Evolutionary conservation across 2,113 vertebrate genomes (phyloP), one percentile per base, ranked within the genome.

Genomic region (Lophius piscatorius): DNA sequence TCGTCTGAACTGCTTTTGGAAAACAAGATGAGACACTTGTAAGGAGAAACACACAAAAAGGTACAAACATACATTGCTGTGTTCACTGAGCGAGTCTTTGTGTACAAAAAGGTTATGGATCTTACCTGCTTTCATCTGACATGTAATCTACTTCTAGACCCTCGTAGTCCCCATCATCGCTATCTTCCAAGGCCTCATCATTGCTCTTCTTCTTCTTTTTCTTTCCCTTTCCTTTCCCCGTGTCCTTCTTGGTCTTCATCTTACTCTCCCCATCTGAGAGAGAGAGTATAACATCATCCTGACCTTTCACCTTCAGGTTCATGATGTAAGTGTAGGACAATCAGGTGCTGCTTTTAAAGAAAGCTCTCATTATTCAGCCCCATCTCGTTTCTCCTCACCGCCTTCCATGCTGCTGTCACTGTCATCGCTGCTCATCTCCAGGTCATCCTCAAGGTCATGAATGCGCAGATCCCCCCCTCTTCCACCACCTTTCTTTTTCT

Each of bases 61-160:
- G 24, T 1, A 22, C 16, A 22, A 23, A 18, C 9, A 21, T 0
- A 7, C 16, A 1, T 13, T 14, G 3, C 2, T 20, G 1, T 5
- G 12, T 31, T 8, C 8, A 22, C n/a, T 34, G n/a, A 7, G 1
- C 0, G 10, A 21, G 1, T 48, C 11, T 33, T 9, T 34, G 13
- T 48, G 31, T 1, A n/a, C n/a, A n/a, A n/a, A n/a, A n/a, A n/a
- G 10, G 20, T 23, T 6, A 9, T 1, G 2, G 8, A 14, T 26
- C 69, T 71, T 49, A 96, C 95, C 95, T 96, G 83, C 93, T 95
- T 71, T 94, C 94, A 1, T 96, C 95, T 0, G 95, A 96, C 93
- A 97, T 96, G 87, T 97, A 97, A 76, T 97, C 95, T 48, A 97
- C 95, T 56, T 97, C 95, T 29, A 94, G 90, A 2, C 95, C 95